These are phyloP conservation scores for Eupithecia inturbata DNA, from an alignment of 2,888 invertebrate genomes.

Conservation along the genomic window DNA sequence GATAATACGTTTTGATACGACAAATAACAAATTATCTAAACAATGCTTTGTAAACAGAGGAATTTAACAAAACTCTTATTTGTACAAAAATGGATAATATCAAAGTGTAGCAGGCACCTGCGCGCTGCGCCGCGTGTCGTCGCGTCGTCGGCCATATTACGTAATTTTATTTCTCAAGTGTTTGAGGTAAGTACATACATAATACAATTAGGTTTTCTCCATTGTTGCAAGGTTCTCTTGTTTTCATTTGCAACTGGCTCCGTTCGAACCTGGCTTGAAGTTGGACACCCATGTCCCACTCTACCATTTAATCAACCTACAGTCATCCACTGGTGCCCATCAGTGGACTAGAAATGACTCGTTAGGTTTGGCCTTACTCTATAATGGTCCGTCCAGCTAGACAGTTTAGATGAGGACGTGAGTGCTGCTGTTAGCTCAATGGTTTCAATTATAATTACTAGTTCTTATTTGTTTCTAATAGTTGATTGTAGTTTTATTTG, in stretches of 20 bases:
- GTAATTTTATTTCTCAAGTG: conserved; percentile 11
- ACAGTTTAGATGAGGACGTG: no score
- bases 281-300: conserved; percentile 3
- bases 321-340: background rate
- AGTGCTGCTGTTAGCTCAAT: no score
- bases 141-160: conserved; percentile 2
- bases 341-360: no score
- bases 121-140: no score
- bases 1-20: no score
- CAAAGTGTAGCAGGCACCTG: background rate
- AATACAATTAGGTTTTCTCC: conserved; percentile 18
- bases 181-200: no score
- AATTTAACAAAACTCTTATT: background rate
- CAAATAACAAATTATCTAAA: no score
- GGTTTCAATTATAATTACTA: no score
- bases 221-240: conserved; percentile 23
- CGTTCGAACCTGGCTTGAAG: conserved; percentile 1
- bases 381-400: background rate
- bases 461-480: no score
- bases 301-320: conserved; percentile 1
- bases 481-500: no score
- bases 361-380: background rate
- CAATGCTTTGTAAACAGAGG: background rate
- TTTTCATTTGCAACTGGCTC: conserved; percentile 6
- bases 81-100: background rate